Evolutionary conservation across 2,113 vertebrate species (phyloP).

Genomic region (Platycercus adscitus): DNA sequence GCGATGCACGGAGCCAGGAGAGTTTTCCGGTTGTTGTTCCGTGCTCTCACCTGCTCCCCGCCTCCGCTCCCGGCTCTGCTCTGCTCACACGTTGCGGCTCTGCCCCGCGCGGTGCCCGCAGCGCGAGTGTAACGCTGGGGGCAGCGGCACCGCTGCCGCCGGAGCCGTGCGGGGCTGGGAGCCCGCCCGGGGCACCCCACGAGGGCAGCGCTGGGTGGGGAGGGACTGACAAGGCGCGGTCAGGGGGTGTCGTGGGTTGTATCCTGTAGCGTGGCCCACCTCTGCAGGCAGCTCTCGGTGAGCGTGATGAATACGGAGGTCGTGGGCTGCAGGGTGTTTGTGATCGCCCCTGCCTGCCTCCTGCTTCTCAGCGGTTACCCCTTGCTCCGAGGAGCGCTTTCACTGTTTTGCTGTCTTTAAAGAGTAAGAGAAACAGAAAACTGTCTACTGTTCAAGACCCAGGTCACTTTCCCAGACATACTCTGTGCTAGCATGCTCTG

Average conservation of each 20-base stretch:
- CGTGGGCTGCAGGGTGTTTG: background rate
- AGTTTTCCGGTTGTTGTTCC: background rate
- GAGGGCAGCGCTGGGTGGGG: rapidly evolving
- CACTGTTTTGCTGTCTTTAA: rapidly evolving
- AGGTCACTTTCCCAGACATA: rapidly evolving
- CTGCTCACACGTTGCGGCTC: background rate
- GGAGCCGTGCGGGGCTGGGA: background rate
- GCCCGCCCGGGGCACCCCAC: rapidly evolving
- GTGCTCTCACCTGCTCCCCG: rapidly evolving
- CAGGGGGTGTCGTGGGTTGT: background rate
- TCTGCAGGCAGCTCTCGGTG: rapidly evolving
- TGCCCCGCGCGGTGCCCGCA: background rate
- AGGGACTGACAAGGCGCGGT: background rate
- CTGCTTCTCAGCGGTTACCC: background rate
- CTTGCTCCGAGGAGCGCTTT: background rate
- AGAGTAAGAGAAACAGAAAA: background rate
- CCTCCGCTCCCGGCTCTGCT: background rate
- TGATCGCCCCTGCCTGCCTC: background rate
- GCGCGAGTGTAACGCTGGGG: background rate
- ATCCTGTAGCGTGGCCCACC: background rate
- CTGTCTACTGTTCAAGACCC: rapidly evolving
- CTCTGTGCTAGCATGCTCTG: background rate
- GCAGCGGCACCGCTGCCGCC: background rate
- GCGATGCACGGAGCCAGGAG: background rate
- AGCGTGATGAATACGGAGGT: background rate